Evolutionary conservation across 2,797 vertebrate species (phyloP), one percentile per base, ranked within the genome.

Genomic region (Falco cherrug): DNA sequence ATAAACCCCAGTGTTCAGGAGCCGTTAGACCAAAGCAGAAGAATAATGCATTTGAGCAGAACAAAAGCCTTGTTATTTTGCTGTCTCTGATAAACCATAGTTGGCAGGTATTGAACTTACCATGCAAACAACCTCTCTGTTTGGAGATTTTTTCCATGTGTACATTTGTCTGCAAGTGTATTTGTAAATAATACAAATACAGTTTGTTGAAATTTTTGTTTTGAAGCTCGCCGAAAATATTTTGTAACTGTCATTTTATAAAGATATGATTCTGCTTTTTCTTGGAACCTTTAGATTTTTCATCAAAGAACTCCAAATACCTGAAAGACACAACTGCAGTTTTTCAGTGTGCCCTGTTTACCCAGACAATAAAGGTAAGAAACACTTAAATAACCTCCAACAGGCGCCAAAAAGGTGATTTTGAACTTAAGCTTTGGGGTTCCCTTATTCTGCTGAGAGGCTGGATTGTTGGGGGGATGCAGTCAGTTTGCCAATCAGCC

Each of bases 51-150:
- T 81, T 65, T 33, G 47, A 16, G 69, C 54, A 93, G 84, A 93
- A 93, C 69, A 93, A 91, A 92, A 90, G 43, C 10, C 39, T 86
- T 77, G 26, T 19, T 85, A 74, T 87, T 93, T 83, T 84, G 25
- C 43, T 56, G 16, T 50, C 20, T 76, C 47, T 93, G 85, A 79
- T 61, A 91, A 94, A 81, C 5, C 1, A 37, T 24, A 41, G 50
- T 82, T 95, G 77, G 69, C 51, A 96, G 51, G 43, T 91, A 69
- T 48, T 82, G 69, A 94, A 86, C 28, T 81, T 75, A 48, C 18
- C 33, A 65, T 76, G 63, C 24, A 92, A 92, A 94, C 73, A 88
- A 61, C 33, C 81, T 57, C 65, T 71, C 20, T 75, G 25, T 15
- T 70, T 71, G 15, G 26, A 6, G 2, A 6, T 45, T 70, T 57